phyloP scores from a whole-genome alignment of 2,797 vertebrate species.

The Rhynchonycteris naso region DNA sequence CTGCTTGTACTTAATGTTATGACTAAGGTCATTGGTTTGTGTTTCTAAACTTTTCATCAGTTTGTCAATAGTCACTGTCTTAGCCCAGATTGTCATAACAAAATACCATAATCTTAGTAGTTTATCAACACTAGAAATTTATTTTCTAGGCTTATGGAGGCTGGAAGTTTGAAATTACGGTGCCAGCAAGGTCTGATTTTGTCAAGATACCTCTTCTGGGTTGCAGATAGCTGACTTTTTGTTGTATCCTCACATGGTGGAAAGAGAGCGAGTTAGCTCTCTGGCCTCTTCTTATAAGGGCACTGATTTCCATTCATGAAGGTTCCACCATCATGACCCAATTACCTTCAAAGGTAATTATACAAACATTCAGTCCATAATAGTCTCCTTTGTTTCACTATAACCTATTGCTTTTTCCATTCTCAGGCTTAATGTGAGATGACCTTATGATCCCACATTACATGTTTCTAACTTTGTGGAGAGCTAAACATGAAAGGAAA shows the following conservation, averaged over 20 bases:
- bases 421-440: not conserved
- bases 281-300: not conserved
- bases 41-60: not conserved
- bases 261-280: not conserved
- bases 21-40: not conserved
- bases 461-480: not conserved
- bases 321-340: not conserved
- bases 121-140: not conserved
- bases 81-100: not conserved
- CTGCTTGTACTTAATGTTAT: not conserved
- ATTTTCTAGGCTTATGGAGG: not conserved
- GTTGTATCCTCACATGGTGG: not conserved
- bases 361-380: not conserved
- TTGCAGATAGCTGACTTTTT: not conserved
- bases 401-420: not conserved
- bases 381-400: not conserved
- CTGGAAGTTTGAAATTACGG: not conserved
- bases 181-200: not conserved
- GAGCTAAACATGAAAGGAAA: not conserved
- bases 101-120: not conserved
- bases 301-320: not conserved
- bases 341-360: not conserved
- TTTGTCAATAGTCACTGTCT: not conserved
- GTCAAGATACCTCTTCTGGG: not conserved
- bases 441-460: not conserved